A percentile compares a stretch with the other conserved stretches of the same genome.
Evolutionary conservation across 2,797 vertebrate species (phyloP).

Genomic region (Spizella passerina): DNA sequence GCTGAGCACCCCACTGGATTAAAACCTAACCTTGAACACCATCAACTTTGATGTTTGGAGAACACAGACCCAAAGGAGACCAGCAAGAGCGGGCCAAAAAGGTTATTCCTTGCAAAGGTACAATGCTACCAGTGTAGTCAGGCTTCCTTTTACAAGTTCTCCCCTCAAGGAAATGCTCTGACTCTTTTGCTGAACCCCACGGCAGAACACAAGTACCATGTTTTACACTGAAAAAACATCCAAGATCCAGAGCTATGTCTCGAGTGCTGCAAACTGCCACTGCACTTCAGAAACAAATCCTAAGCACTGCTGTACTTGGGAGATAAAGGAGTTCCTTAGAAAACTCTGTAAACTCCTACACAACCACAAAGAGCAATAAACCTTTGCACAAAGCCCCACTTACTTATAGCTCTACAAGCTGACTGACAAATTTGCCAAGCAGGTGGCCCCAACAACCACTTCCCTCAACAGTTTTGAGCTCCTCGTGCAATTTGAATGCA

Average conservation of each 20-base stretch:
- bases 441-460: not conserved
- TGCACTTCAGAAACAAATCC: not conserved
- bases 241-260: fast-evolving
- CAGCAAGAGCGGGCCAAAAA: not conserved
- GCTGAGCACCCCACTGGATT: not conserved
- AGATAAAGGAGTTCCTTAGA: not conserved
- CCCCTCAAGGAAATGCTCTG: not conserved
- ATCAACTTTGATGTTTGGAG: not conserved
- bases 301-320: not conserved
- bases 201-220: fast-evolving
- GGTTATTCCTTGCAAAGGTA: not conserved
- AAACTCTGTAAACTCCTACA: not conserved
- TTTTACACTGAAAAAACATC: not conserved
- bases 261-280: not conserved
- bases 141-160: not conserved
- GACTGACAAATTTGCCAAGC: constrained; percentile 39
- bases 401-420: not conserved
- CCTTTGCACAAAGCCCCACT: not conserved
- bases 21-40: not conserved
- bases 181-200: not conserved
- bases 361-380: not conserved
- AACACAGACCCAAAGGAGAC: not conserved
- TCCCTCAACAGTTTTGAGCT: constrained; percentile 40
- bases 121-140: not conserved
- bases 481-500: not conserved